phyloP scores from a whole-genome alignment of 2,113 vertebrate species.

The Mus pahari region DNA sequence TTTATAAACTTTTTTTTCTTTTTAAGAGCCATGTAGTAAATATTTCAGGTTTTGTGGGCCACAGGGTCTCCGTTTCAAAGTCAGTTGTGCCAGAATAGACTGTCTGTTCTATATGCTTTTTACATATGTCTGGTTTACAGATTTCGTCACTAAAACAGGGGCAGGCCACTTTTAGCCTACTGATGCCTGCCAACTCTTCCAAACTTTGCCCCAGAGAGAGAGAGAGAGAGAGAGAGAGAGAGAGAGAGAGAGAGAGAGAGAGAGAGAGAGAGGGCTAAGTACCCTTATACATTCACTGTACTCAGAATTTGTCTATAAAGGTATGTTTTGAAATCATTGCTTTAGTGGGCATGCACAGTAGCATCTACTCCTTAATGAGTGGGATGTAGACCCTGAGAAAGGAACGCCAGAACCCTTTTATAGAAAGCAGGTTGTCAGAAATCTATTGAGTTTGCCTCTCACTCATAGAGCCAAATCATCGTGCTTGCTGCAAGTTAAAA shows the following conservation, averaged over 20 bases:
- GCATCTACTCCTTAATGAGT: not conserved
- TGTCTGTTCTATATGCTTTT: not conserved
- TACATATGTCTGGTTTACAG: not conserved
- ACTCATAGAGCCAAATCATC: not conserved
- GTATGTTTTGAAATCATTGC: not conserved
- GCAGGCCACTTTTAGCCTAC: not conserved
- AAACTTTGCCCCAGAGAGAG: not conserved
- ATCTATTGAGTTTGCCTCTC: not conserved
- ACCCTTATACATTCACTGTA: not conserved
- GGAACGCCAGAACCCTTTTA: too few species aligned
- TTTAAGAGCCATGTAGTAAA: not conserved
- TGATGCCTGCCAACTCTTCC: not conserved
- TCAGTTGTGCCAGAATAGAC: not conserved
- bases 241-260: too few species aligned
- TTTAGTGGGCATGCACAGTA: not conserved
- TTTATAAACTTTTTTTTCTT: not conserved
- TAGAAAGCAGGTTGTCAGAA: not conserved
- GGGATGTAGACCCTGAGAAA: not conserved
- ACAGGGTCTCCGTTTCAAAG: not conserved
- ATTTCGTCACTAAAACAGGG: not conserved
- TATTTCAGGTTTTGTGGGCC: not conserved
- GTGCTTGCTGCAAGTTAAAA: not conserved
- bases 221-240: too few species aligned
- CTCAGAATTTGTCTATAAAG: not conserved
- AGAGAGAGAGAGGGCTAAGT: not conserved